phyloP scores from a whole-genome alignment of 2,113 vertebrate species.

The Papio anubis region DNA sequence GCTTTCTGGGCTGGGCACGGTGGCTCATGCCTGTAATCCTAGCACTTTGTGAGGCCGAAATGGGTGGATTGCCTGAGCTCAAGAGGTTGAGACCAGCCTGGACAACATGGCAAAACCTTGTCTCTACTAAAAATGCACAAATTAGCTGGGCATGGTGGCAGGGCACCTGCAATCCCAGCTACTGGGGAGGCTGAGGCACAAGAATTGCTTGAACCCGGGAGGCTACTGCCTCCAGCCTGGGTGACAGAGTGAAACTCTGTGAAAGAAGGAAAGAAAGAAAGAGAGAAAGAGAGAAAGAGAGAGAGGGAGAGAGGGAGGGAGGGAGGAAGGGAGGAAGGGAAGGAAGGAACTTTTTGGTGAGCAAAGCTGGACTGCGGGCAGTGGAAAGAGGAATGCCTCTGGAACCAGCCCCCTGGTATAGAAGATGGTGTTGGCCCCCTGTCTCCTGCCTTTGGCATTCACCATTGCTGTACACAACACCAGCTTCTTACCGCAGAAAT shows the following conservation, averaged over 20 bases:
- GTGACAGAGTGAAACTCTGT: not conserved
- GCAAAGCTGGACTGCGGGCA: not conserved
- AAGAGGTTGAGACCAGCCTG: not conserved
- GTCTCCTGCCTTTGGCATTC: too few relatives aligned
- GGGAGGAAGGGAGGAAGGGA: too few relatives aligned
- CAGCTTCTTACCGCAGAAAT: not conserved
- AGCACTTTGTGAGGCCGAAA: not conserved
- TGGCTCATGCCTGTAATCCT: not conserved
- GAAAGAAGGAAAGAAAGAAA: not conserved
- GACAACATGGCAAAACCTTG: not conserved
- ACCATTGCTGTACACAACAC: not conserved
- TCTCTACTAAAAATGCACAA: not conserved
- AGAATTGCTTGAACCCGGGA: not conserved
- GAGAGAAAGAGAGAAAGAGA: too few relatives aligned
- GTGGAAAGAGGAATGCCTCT: not conserved
- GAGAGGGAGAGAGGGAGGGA: rapidly evolving
- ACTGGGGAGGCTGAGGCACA: not conserved
- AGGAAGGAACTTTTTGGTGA: too few relatives aligned
- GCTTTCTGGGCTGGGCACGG: not conserved
- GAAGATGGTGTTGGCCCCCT: not conserved
- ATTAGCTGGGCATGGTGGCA: not conserved
- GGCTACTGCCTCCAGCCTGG: not conserved
- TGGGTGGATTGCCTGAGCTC: not conserved
- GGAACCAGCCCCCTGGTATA: not conserved
- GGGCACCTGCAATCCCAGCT: not conserved